Conservation (phyloP, 2,888 invertebrate genomes). For the Tenthredo distinguenda region DNA sequence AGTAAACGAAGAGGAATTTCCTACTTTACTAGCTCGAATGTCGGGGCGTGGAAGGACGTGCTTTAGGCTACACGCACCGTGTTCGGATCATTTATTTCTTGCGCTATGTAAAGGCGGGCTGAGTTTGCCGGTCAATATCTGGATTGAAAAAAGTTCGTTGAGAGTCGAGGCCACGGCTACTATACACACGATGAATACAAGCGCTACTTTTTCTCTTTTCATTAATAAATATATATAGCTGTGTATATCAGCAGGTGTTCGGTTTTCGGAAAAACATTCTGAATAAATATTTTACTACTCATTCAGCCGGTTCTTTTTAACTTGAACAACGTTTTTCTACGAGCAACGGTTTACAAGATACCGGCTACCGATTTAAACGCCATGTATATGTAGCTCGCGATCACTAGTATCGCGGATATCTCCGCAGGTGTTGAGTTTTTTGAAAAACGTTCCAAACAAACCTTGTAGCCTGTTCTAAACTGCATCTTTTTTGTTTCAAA, state of each 20-base stretch:
- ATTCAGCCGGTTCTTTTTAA: not conserved
- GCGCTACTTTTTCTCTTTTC: not conserved
- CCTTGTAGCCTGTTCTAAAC: not conserved
- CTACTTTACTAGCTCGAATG: conserved; percentile 12
- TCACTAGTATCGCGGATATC: not conserved
- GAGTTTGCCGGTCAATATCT: not conserved
- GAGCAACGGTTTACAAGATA: not conserved
- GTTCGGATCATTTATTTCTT: conserved; percentile 22
- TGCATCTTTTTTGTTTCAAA: not conserved
- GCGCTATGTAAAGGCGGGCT: not conserved
- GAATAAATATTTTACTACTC: not conserved
- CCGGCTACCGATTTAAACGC: not conserved
- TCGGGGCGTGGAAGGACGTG: conserved; percentile 24
- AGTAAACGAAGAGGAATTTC: conserved; percentile 39
- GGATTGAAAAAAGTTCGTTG: not conserved
- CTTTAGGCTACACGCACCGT: conserved; percentile 16
- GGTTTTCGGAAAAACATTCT: not conserved
- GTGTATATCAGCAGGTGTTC: not conserved
- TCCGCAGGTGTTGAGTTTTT: not conserved
- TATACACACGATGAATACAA: not conserved
- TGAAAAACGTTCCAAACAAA: not conserved
- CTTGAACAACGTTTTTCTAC: not conserved
- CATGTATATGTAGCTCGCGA: not conserved
- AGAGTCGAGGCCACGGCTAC: not conserved
- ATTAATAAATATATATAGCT: not conserved